Evolutionary conservation across 2,888 invertebrate genomes (phyloP), one percentile per base, ranked within the genome.

Genomic region (Diarsia rubi): DNA sequence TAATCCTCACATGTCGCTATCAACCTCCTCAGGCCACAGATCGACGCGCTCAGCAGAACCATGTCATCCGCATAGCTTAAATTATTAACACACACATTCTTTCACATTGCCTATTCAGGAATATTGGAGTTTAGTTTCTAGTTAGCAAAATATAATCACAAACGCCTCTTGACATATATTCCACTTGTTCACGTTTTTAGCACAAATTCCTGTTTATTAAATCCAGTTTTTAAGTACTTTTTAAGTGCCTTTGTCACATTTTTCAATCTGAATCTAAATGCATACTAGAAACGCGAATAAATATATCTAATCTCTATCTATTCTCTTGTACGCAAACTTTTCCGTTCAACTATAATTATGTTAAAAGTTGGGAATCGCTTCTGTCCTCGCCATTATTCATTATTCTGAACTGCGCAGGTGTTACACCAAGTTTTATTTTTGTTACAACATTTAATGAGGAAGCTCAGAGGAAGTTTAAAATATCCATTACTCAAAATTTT

Each of bases 361-460:
- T 80, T 24, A 44, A 45, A 64, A 68, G 47, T 76, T 70, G 69
- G 49, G 21, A 45, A 80, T 42, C 45, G 42, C 77, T 65, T 44
- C 66, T 14, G 68, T 57, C 31, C 31, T 37, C 47, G 44, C 24
- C 37, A 69, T 75, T 69, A 66, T 57, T 67, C 66, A 75, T 81
- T 31, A 69, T 63, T 69, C 62, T 31, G n/a, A 65, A 76, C 60
- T 77, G 62, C 54, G 45, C 78, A 77, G 81, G 72, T 80, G 78
- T 72, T 77, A 72, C 71, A 59, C 59, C 14, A 69, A 76, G 49
- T 69, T 81, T 71, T 71, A 81, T 67, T 81, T 80, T 80, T 77
- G 54, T 77, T 62, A 21, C 47, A 52, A 24, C 62, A 8, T 68
- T 47, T 71, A 80, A 81, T 65, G 64, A 68, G 65, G 68, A 72